These are phyloP conservation scores for Luperina nickerlii DNA, from an alignment of 2,888 invertebrate species.

Conservation along the genomic window DNA sequence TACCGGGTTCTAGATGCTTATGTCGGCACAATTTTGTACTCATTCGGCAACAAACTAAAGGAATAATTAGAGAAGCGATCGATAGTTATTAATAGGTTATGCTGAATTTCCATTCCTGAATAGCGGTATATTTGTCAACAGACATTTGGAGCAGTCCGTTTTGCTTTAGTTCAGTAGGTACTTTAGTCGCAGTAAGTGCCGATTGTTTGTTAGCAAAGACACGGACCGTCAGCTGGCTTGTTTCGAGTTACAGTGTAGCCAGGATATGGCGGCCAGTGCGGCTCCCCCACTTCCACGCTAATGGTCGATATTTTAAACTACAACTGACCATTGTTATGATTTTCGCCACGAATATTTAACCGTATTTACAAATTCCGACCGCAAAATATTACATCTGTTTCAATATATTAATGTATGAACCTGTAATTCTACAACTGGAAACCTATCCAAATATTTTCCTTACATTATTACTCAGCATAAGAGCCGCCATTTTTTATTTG, in stretches of 20 bases:
- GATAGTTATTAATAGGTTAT: slow-evolving; percentile 46
- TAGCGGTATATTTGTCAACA: slow-evolving; percentile 32
- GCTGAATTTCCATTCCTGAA: slow-evolving; percentile 21
- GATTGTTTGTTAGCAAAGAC: slow-evolving; percentile 72
- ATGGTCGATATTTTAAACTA: slow-evolving; percentile 50
- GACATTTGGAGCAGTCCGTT: slow-evolving; percentile 38
- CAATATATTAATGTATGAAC: slow-evolving; percentile 33
- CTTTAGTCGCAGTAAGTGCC: slow-evolving; percentile 45
- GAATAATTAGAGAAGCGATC: slow-evolving; percentile 42
- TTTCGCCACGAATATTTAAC: slow-evolving; percentile 13
- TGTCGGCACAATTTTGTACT: slow-evolving; percentile 10
- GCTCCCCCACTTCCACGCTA: slow-evolving; percentile 39
- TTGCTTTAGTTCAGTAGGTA: slow-evolving; percentile 43
- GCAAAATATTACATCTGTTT: slow-evolving; percentile 28
- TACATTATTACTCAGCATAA: slow-evolving; percentile 33
- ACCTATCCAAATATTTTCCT: slow-evolving; percentile 40
- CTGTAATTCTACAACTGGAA: slow-evolving; percentile 26
- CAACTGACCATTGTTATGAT: slow-evolving; percentile 35
- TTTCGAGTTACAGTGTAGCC: slow-evolving; percentile 69
- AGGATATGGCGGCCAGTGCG: slow-evolving; percentile 59
- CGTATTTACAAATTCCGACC: slow-evolving; percentile 28
- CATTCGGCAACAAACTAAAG: slow-evolving; percentile 16
- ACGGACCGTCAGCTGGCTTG: slow-evolving; percentile 74
- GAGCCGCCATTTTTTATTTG: slow-evolving; percentile 47
- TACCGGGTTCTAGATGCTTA: slow-evolving; percentile 10